Conservation (phyloP, 1,140 invertebrate species). For the Fopius arisanus region DNA sequence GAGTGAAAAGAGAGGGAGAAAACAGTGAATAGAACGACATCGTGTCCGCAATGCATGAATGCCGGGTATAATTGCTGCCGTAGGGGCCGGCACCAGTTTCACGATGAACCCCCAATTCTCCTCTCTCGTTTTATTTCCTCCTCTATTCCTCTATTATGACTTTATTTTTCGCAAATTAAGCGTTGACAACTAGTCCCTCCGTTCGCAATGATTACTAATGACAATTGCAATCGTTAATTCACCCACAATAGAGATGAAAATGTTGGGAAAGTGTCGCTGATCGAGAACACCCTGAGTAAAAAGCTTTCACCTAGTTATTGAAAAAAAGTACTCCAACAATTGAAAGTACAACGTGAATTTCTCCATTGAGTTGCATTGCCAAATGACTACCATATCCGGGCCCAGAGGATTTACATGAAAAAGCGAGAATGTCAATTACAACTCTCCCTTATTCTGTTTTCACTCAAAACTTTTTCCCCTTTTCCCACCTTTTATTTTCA, state of each 20-base stretch:
- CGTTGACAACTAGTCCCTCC: neutral
- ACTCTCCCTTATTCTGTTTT: neutral
- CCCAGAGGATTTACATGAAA: neutral
- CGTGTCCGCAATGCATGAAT: slow-evolving; percentile 3
- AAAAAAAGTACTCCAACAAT: neutral
- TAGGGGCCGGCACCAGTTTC: neutral
- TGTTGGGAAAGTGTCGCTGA: neutral
- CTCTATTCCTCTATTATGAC: neutral
- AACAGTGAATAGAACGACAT: slow-evolving; percentile 3
- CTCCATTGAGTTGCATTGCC: neutral
- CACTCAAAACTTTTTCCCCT: neutral
- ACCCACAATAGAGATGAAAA: neutral
- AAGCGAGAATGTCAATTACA: neutral
- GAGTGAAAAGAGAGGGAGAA: neutral
- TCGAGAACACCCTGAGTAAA: neutral
- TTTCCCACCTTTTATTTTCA: neutral
- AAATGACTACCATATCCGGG: neutral
- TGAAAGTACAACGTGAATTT: neutral
- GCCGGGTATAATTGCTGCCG: slow-evolving; percentile 8
- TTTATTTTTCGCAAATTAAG: slow-evolving; percentile 4
- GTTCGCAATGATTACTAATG: neutral
- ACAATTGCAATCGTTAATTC: neutral
- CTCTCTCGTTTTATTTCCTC: neutral
- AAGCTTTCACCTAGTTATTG: neutral
- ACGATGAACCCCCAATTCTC: neutral